Evolutionary conservation across 2,113 vertebrate species (phyloP).

Genomic region (Nerophis ophidion): DNA sequence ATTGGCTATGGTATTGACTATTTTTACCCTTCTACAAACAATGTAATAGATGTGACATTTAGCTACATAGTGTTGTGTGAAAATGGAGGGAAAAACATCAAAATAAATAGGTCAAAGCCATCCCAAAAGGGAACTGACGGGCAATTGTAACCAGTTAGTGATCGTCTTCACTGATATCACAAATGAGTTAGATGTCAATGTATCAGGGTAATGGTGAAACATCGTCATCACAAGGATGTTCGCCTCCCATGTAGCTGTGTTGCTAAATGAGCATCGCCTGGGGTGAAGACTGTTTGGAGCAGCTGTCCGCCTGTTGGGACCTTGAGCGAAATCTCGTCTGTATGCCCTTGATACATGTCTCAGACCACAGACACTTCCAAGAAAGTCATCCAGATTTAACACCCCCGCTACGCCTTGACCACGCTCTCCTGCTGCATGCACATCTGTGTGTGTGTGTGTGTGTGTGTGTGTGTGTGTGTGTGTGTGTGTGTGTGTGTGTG

Average conservation of each 20-base stretch:
- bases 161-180: neutral
- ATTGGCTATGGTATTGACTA: too few species aligned
- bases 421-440: neutral
- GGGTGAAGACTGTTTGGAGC: conserved; percentile 49
- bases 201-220: conserved; percentile 33
- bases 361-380: conserved; percentile 41
- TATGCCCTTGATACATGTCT: conserved; percentile 44
- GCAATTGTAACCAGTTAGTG: neutral
- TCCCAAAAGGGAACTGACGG: neutral
- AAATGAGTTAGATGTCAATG: conserved; percentile 6
- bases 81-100: too few species aligned
- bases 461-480: conserved; percentile 11
- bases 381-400: conserved; percentile 31
- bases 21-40: too few species aligned
- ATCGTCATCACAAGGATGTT: conserved; percentile 18
- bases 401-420: neutral
- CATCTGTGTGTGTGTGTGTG: conserved; percentile 12
- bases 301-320: conserved; percentile 55
- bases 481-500: neutral
- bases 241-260: conserved; percentile 30
- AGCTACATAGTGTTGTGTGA: too few species aligned
- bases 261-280: conserved; percentile 24
- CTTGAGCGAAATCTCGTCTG: conserved; percentile 46
- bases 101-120: neutral
- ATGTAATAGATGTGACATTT: too few species aligned